phyloP scores from a whole-genome alignment of 2,797 vertebrate species.

The Oryzias sinensis region DNA sequence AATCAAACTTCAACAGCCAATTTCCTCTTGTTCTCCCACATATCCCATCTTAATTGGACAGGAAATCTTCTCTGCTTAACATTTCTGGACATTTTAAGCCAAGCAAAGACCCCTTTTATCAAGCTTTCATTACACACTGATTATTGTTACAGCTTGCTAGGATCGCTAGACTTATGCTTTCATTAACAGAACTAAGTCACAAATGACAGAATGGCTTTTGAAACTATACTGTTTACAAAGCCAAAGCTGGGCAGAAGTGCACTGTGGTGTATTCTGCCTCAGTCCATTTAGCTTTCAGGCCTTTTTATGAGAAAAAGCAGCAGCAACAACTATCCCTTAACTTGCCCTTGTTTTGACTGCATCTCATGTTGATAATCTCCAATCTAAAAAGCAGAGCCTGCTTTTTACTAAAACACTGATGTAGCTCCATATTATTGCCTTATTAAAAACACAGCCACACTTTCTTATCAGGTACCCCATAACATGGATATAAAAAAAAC shows the following conservation, averaged over 20 bases:
- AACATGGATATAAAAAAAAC: too few species aligned
- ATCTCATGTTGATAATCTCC: too few species aligned
- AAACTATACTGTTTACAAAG: constrained; percentile 31
- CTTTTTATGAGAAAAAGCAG: constrained; percentile 35
- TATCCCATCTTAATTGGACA: constrained; percentile 35
- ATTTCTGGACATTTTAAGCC: constrained; percentile 44
- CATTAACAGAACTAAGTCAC: constrained; percentile 53
- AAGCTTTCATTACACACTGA: constrained; percentile 60
- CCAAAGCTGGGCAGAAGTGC: constrained; percentile 30
- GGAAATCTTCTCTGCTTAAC: constrained; percentile 41
- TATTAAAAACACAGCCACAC: too few species aligned
- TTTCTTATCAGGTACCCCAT: too few species aligned
- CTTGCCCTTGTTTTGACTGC: too few species aligned
- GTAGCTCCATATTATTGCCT: too few species aligned
- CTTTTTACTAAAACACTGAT: too few species aligned
- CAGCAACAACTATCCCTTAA: constrained; percentile 24
- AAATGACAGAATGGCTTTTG: constrained; percentile 21
- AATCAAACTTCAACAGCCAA: constrained; percentile 35
- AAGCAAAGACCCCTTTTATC: constrained; percentile 47
- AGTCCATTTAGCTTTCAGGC: constrained; percentile 36
- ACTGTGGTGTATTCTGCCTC: constrained; percentile 20
- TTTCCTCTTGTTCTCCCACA: constrained; percentile 54
- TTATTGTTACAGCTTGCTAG: constrained; percentile 47
- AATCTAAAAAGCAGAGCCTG: too few species aligned
- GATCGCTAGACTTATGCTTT: constrained; percentile 44